These are phyloP conservation scores for Coregonus ussuriensis DNA, from an alignment of 2,797 vertebrate genomes.

Conservation along the genomic window DNA sequence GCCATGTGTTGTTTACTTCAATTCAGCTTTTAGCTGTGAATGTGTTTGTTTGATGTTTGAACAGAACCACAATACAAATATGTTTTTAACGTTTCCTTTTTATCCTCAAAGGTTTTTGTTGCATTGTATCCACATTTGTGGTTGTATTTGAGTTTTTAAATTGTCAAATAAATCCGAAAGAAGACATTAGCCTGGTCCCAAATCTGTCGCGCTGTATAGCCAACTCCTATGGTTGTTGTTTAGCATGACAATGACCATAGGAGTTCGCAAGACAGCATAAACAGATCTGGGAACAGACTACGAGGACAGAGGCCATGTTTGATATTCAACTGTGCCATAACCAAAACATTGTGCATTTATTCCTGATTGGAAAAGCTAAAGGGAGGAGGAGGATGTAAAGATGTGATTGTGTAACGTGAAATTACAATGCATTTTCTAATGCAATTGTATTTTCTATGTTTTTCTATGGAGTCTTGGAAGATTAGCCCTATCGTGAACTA, in stretches of 20 bases:
- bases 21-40: not conserved
- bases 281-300: not conserved
- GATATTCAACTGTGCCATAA: not conserved
- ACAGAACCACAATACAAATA: too few species aligned
- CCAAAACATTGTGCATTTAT: not conserved
- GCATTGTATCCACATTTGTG: too few species aligned
- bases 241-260: constrained; percentile 1
- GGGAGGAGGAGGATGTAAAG: too few species aligned
- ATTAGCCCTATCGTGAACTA: not conserved
- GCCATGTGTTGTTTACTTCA: too few species aligned
- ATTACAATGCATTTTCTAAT: not conserved
- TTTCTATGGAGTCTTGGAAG: not conserved
- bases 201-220: not conserved
- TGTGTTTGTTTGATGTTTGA: not conserved
- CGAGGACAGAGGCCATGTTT: not conserved
- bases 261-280: not conserved
- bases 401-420: too few species aligned
- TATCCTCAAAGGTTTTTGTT: too few species aligned
- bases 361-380: not conserved
- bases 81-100: too few species aligned
- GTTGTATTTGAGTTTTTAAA: too few species aligned
- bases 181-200: too few species aligned
- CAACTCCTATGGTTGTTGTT: not conserved
- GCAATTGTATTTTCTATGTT: not conserved
- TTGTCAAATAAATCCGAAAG: too few species aligned